Evolutionary conservation across 2,113 vertebrate genomes (phyloP).

Genomic region (Pyrgilauda ruficollis): DNA sequence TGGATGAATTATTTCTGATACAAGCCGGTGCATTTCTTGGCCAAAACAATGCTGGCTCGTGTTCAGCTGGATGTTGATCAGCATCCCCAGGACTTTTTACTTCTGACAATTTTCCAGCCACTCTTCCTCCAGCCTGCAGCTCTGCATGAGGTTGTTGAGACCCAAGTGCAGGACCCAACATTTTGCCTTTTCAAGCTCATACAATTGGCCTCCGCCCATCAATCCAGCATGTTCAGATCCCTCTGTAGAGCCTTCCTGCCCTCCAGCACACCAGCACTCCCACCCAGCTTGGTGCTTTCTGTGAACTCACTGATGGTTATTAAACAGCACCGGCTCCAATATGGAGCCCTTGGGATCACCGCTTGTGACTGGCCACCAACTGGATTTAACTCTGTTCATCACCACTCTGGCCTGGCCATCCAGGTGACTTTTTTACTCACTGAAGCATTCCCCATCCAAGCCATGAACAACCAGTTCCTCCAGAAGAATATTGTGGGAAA

Average conservation of each 20-base stretch:
- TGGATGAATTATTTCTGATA: not conserved
- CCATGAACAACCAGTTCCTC: not conserved
- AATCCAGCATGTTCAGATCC: not conserved
- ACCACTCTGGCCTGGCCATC: too few species aligned
- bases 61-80: rapidly evolving
- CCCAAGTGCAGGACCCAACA: not conserved
- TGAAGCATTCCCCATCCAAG: not conserved
- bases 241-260: not conserved
- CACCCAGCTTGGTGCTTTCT: not conserved
- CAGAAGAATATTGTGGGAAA: not conserved
- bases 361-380: not conserved
- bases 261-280: not conserved
- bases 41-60: not conserved
- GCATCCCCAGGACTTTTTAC: not conserved
- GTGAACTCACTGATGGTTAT: not conserved
- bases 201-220: not conserved
- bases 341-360: not conserved
- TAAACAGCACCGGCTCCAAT: not conserved
- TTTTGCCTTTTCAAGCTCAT: not conserved
- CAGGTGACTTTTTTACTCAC: not conserved
- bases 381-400: not conserved
- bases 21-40: not conserved
- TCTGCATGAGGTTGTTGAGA: not conserved
- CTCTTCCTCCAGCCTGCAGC: not conserved
- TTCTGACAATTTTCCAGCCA: not conserved